Conservation (phyloP, 2,888 invertebrate species). For the Penaeus monodon region DNA sequence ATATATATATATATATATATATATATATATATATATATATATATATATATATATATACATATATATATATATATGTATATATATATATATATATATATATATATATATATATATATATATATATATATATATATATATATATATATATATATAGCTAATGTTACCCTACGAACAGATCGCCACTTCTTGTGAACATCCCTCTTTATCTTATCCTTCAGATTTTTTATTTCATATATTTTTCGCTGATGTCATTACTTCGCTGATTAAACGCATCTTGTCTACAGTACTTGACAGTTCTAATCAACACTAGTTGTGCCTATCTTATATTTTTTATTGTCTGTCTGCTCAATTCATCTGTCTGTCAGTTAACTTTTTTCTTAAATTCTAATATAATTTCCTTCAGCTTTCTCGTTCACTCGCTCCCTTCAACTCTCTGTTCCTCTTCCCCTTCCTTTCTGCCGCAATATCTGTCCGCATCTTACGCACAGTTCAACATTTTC, state of each 20-base stretch:
- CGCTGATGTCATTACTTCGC: background rate
- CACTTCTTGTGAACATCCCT: no score
- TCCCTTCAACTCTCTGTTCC: no score
- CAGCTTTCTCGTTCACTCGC: no score
- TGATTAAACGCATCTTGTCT: no score
- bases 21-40: background rate
- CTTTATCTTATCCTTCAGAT: no score
- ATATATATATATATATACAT: no score
- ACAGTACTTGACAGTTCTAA: background rate
- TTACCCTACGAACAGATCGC: no score
- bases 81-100: conserved; percentile 18
- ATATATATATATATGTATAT: background rate
- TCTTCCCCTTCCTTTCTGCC: background rate
- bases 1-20: conserved; percentile 1
- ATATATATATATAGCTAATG: background rate
- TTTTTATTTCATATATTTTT: no score
- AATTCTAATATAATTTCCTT: no score
- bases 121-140: conserved; percentile 11
- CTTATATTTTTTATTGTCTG: background rate
- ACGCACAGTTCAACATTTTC: background rate
- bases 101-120: conserved; percentile 16
- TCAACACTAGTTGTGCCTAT: background rate
- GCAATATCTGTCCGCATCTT: background rate
- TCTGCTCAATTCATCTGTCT: no score
- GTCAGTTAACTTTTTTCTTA: no score